Conservation (phyloP, 2,797 vertebrate species). For the Schizopygopsis malacanthus region DNA sequence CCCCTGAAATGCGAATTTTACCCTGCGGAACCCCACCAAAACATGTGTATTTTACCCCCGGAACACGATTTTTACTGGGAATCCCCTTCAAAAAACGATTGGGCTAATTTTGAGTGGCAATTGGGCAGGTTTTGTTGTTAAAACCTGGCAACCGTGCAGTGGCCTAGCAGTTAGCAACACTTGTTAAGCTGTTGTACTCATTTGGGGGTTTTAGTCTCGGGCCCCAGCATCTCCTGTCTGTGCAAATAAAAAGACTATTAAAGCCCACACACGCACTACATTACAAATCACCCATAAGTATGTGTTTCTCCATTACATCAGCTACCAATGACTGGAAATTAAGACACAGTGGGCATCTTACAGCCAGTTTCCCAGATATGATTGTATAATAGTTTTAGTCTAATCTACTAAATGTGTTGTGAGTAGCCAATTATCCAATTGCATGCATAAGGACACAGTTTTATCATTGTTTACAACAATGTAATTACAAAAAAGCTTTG, state of each 20-base stretch:
- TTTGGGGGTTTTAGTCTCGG: background rate
- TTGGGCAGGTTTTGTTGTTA: too few relatives aligned
- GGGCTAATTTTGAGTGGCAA: background rate
- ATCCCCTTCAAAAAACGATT: too few relatives aligned
- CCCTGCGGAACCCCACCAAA: too few relatives aligned
- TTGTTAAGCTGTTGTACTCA: slow-evolving; percentile 4
- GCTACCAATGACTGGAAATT: slow-evolving; percentile 47
- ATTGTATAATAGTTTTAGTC: slow-evolving; percentile 55
- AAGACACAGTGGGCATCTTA: slow-evolving; percentile 46
- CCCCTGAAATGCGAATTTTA: background rate
- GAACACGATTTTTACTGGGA: too few relatives aligned
- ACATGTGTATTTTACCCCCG: too few relatives aligned
- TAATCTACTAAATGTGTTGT: slow-evolving; percentile 59
- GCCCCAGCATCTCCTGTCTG: background rate
- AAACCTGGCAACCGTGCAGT: too few relatives aligned
- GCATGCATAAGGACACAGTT: slow-evolving; percentile 59
- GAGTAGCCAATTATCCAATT: slow-evolving; percentile 63
- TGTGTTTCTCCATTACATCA: slow-evolving; percentile 28
- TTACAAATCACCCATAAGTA: slow-evolving; percentile 34
- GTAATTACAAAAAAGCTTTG: slow-evolving; percentile 62
- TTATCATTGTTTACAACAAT: slow-evolving; percentile 66
- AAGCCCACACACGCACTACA: background rate
- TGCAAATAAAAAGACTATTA: slow-evolving; percentile 11
- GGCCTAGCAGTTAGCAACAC: background rate
- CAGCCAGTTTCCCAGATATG: slow-evolving; percentile 49